These are phyloP conservation scores for Bradypus variegatus DNA, from an alignment of 2,797 vertebrate species.

Conservation along the genomic window DNA sequence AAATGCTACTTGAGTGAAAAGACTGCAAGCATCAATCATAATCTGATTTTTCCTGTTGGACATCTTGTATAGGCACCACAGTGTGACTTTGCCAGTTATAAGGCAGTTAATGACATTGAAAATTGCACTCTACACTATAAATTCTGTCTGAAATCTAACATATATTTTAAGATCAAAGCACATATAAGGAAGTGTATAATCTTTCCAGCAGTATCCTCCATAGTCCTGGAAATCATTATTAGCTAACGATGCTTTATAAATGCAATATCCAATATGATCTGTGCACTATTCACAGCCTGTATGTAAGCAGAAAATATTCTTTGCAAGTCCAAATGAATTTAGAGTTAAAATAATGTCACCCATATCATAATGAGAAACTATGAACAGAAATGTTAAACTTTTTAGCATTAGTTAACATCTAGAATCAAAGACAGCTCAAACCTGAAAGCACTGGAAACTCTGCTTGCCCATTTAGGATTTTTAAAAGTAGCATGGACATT, in stretches of 20 bases:
- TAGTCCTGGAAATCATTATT: background rate
- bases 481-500: background rate
- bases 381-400: background rate
- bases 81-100: background rate
- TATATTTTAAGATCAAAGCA: background rate
- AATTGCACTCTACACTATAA: background rate
- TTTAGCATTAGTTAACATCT: background rate
- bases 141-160: background rate
- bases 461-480: background rate
- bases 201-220: background rate
- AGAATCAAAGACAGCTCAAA: background rate
- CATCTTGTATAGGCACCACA: background rate
- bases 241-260: background rate
- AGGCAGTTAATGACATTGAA: conserved; percentile 8
- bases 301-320: background rate
- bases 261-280: background rate
- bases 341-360: background rate
- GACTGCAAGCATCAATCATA: background rate
- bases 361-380: background rate
- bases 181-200: background rate
- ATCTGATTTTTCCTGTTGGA: conserved; percentile 24
- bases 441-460: background rate
- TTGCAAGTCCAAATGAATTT: background rate
- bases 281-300: background rate
- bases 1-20: conserved; percentile 4